Evolutionary conservation across 2,113 vertebrate species (phyloP), one percentile per base, ranked within the genome.

Genomic region (Esox niger): DNA sequence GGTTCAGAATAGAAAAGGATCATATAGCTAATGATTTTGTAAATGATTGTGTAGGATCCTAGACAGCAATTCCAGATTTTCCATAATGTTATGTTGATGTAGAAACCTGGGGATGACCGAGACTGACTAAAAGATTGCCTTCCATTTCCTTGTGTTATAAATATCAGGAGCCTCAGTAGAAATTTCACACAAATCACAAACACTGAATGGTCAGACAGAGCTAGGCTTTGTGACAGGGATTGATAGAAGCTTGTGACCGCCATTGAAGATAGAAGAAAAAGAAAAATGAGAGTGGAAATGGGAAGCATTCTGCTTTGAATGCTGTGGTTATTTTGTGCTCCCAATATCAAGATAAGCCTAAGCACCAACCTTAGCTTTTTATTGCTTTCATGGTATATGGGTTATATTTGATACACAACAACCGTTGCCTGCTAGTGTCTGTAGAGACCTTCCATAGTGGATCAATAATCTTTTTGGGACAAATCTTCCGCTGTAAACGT

Each of bases 281-380:
- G 76, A 76, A 46, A 71, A 76, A 76, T 79, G 76, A 65, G 57
- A 11, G 29, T 20, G 33, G 56, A 62, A 47, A 61, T 65, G 33
- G 25, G 43, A n/a, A 9, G 60, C 32, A 26, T 10, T 5, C 13
- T 31, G 23, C 49, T 61, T 55, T 32, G 31, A 43, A 56, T 61
- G 58, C 47, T 59, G 61, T 23, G n/a, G 20, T 20, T 38, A 70
- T 59, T 63, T 65, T 52, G 30, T 58, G 25, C 60, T 54, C 47
- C 30, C 8, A 29, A 6, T 32, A 13, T 54, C 46, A 61, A 15
- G 17, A 32, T 29, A 29, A 43, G 38, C 38, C 38, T 43, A 43
- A 43, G 33, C n/a, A 38, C 27, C 35, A 43, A 49, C 31, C 32
- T 25, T 32, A 38, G 31, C 21, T 23, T 35, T 11, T 57, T 57